Evolutionary conservation across 2,797 vertebrate species (phyloP), one percentile per base, ranked within the genome.

Genomic region (Pipistrellus kuhlii): DNA sequence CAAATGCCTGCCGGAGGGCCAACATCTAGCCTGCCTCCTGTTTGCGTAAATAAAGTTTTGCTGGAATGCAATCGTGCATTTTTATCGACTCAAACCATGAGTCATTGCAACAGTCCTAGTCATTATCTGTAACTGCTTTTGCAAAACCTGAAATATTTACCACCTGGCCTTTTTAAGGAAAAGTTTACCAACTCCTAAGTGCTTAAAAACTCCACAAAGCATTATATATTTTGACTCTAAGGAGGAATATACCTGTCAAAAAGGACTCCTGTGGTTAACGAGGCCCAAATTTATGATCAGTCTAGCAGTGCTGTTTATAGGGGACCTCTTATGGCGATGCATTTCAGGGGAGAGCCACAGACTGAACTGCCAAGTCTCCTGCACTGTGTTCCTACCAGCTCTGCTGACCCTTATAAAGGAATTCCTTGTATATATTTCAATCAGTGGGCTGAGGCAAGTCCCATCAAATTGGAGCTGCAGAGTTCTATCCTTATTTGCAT

Each of bases 1-100:
- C 32, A 66, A 83, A 48, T 6, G 5, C 30, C 8, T n/a, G 48
- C 23, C 44, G 0, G 0, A 1, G 13, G 38, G 3, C 15, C 25
- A 55, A 48, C 59, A 77, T 72, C 73, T 32, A 81, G 48, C 20
- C 57, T 32, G 53, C 44, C 21, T 5, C 38, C n/a, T 21, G 11
- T 76, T 55, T 46, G 25, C 57, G 25, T 62, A 17, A 87, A 76
- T 93, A 90, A 93, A 87, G 87, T 78, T 38, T 93, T 46, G 87
- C 23, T 86, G 73, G 75, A 77, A 93, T 6, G 8, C 11, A 25
- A 55, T 23, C 12, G 3, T 9, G 14, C 15, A 27, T 21, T 4
- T 73, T 85, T 10, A 13, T 23, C 38, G 10, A 51, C 2, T 15
- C 38, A 41, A 41, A 41, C 38, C 38, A 41, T 41, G 38, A 41